A percentile compares a stretch with the other conserved stretches of the same genome.
phyloP scores from a whole-genome alignment of 1,140 invertebrate species.

The Drosophila nebulosa region DNA sequence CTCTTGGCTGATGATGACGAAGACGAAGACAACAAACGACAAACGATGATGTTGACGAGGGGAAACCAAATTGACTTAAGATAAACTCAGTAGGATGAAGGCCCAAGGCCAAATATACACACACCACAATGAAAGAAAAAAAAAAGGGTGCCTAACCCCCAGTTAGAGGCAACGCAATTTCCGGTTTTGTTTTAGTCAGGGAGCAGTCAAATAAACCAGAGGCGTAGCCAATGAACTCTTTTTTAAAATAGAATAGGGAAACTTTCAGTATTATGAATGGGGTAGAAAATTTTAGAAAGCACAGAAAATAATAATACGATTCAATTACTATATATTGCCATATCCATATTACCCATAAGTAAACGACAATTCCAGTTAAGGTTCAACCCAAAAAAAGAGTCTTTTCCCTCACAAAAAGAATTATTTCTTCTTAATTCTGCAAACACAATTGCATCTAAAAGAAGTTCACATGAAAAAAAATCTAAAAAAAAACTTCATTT shows the following conservation, averaged over 20 bases:
- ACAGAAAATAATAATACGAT: too few relatives aligned
- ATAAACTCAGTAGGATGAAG: slow-evolving; percentile 55
- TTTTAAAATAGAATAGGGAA: neutral
- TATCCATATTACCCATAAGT: too few relatives aligned
- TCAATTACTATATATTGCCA: too few relatives aligned
- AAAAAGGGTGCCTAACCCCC: slow-evolving; percentile 62
- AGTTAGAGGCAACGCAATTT: slow-evolving; percentile 64
- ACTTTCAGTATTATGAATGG: too few relatives aligned
- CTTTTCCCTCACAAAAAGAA: too few relatives aligned
- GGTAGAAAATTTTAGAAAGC: too few relatives aligned
- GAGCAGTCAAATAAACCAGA: neutral
- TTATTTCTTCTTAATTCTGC: too few relatives aligned
- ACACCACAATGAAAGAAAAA: slow-evolving; percentile 26
- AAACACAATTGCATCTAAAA: too few relatives aligned
- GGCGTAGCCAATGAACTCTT: neutral
- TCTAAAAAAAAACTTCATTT: neutral
- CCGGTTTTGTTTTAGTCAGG: slow-evolving; percentile 33
- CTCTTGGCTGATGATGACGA: slow-evolving; percentile 11
- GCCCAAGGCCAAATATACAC: slow-evolving; percentile 26
- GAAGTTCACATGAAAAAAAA: neutral
- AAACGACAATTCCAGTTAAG: too few relatives aligned
- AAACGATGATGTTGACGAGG: slow-evolving; percentile 22
- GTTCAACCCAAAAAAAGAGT: too few relatives aligned
- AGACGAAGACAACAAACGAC: neutral
- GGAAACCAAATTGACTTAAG: slow-evolving; percentile 67